Evolutionary conservation across 2,888 invertebrate species (phyloP).

Genomic region (Urechis unicinctus): DNA sequence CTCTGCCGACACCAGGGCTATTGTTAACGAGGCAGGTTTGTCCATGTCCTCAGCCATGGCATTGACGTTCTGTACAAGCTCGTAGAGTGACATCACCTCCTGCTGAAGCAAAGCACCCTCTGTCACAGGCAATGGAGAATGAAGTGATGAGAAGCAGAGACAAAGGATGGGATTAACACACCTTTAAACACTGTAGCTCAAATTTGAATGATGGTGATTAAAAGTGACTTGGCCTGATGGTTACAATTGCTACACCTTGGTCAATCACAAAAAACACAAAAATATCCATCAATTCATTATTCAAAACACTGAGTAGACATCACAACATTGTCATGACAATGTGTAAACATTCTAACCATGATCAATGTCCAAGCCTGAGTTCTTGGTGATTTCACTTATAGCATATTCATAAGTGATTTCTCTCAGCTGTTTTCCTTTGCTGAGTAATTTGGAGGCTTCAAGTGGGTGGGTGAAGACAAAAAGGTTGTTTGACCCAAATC

Average conservation of each 20-base stretch:
- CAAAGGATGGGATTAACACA: too few species aligned
- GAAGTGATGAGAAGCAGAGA: background rate
- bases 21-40: slow-evolving; percentile 15
- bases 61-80: slow-evolving; percentile 22
- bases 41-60: slow-evolving; percentile 24
- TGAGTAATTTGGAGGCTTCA: slow-evolving; percentile 13
- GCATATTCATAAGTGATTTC: slow-evolving; percentile 23
- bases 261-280: too few species aligned
- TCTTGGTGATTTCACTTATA: slow-evolving; percentile 19
- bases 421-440: slow-evolving; percentile 9
- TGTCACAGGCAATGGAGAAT: background rate
- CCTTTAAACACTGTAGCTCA: too few species aligned
- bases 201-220: too few species aligned
- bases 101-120: slow-evolving; percentile 19
- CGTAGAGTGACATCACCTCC: slow-evolving; percentile 23
- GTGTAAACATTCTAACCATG: slow-evolving; percentile 7
- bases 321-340: too few species aligned
- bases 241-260: too few species aligned
- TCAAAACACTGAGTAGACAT: too few species aligned
- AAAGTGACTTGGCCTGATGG: too few species aligned
- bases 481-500: slow-evolving; percentile 23
- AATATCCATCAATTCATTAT: too few species aligned
- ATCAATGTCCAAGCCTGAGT: slow-evolving; percentile 20
- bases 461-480: slow-evolving; percentile 21
- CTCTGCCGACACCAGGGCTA: slow-evolving; percentile 21